These are phyloP conservation scores for Hemaris fuciformis DNA, from an alignment of 2,888 invertebrate species.

Conservation along the genomic window DNA sequence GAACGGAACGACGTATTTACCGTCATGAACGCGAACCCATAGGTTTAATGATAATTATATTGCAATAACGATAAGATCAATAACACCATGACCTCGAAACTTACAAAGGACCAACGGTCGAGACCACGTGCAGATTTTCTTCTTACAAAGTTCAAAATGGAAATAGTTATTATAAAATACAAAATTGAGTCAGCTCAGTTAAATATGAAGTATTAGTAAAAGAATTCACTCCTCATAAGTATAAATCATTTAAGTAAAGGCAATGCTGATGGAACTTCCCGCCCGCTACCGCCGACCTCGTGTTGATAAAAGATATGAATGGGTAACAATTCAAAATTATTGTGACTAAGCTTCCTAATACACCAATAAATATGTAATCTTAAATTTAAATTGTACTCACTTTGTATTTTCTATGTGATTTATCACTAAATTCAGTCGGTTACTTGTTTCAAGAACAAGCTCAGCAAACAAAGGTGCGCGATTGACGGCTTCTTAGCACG, in stretches of 20 bases:
- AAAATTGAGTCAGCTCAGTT: no score
- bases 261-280: slow-evolving; percentile 17
- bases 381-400: slow-evolving; percentile 49
- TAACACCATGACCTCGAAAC: background rate
- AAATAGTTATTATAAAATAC: no score
- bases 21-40: slow-evolving; percentile 17
- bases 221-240: no score
- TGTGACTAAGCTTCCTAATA: background rate
- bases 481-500: slow-evolving; percentile 73
- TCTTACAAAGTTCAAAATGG: background rate
- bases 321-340: background rate
- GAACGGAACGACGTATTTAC: slow-evolving; percentile 33
- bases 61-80: background rate
- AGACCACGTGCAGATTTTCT: background rate
- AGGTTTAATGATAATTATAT: background rate
- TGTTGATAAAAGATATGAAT: background rate
- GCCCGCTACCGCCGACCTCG: slow-evolving; percentile 15
- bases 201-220: no score
- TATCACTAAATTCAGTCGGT: slow-evolving; percentile 52
- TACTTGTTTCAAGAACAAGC: slow-evolving; percentile 60
- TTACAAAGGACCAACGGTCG: background rate
- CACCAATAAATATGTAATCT: slow-evolving; percentile 8
- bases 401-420: slow-evolving; percentile 46
- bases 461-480: slow-evolving; percentile 76
- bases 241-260: no score